phyloP scores from a whole-genome alignment of 2,797 vertebrate species.

The Limnodromus scolopaceus region DNA sequence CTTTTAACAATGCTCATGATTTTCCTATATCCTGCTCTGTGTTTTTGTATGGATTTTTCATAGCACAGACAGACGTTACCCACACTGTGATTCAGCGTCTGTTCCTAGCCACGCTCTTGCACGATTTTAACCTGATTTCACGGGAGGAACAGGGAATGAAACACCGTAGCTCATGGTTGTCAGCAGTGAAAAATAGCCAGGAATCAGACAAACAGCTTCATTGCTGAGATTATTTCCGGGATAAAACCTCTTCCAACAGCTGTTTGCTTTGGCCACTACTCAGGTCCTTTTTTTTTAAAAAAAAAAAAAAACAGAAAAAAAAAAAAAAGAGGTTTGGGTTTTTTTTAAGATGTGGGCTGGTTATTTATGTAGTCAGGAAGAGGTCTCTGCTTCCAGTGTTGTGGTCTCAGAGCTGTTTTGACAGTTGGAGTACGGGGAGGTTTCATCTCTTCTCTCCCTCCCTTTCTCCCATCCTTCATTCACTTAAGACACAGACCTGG shows the following conservation, averaged over 20 bases:
- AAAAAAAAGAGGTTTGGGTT: slow-evolving; percentile 27
- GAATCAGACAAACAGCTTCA: slow-evolving; percentile 84
- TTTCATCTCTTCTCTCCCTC: slow-evolving; percentile 61
- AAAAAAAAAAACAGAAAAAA: not conserved
- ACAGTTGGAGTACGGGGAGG: slow-evolving; percentile 72
- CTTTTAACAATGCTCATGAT: slow-evolving; percentile 22
- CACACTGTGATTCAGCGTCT: slow-evolving; percentile 57
- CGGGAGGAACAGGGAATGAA: slow-evolving; percentile 58
- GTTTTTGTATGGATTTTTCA: slow-evolving; percentile 55
- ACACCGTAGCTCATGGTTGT: slow-evolving; percentile 73
- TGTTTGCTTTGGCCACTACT: slow-evolving; percentile 83
- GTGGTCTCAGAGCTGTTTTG: slow-evolving; percentile 80
- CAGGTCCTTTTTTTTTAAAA: not conserved
- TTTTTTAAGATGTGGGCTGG: slow-evolving; percentile 77
- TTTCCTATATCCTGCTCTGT: slow-evolving; percentile 11
- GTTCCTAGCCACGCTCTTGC: slow-evolving; percentile 36
- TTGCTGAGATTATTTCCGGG: slow-evolving; percentile 84
- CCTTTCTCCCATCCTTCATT: slow-evolving; percentile 34
- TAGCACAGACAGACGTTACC: slow-evolving; percentile 14
- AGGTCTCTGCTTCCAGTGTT: slow-evolving; percentile 80
- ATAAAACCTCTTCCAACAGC: slow-evolving; percentile 84
- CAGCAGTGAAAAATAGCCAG: slow-evolving; percentile 83
- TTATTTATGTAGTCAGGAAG: slow-evolving; percentile 84
- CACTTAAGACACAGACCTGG: slow-evolving; percentile 67
- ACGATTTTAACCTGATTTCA: slow-evolving; percentile 78